These are phyloP conservation scores for Aromia moschata DNA, from an alignment of 2,888 invertebrate species.

Conservation along the genomic window DNA sequence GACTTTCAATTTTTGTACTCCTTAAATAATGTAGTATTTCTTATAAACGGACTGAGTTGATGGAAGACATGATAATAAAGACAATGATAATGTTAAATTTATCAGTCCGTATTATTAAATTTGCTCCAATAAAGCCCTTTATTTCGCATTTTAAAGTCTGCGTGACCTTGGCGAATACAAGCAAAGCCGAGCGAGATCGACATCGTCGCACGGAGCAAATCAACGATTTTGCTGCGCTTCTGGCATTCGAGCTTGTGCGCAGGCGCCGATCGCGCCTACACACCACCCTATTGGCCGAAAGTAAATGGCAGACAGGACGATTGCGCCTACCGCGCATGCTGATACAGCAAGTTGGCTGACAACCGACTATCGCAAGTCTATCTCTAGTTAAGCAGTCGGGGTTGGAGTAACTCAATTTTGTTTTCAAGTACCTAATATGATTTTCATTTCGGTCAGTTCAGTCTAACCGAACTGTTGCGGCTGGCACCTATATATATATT, in stretches of 20 bases:
- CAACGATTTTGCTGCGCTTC: not conserved
- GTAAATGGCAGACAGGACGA: not conserved
- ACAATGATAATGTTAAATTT: too few relatives aligned
- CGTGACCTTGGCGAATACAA: conserved; percentile 1
- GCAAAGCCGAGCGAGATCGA: not conserved
- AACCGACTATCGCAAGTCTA: conserved; percentile 9
- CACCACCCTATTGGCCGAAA: not conserved
- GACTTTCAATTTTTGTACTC: too few relatives aligned
- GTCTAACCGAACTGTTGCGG: not conserved
- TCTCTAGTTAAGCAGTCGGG: not conserved
- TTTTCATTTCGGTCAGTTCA: not conserved
- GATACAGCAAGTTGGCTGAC: conserved; percentile 28
- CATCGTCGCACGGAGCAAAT: not conserved
- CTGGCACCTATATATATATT: not conserved
- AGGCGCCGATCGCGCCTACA: not conserved
- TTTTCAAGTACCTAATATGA: not conserved
- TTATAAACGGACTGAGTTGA: too few relatives aligned
- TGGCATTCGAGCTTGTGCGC: not conserved
- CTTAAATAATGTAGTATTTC: too few relatives aligned
- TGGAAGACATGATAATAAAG: too few relatives aligned
- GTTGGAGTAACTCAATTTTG: not conserved
- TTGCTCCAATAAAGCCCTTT: too few relatives aligned
- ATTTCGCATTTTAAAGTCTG: too few relatives aligned
- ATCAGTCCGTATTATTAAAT: too few relatives aligned
- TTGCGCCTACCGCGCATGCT: conserved; percentile 16